Conservation (phyloP, 2,888 invertebrate species). For the Thysanoteuthis rhombus region DNA sequence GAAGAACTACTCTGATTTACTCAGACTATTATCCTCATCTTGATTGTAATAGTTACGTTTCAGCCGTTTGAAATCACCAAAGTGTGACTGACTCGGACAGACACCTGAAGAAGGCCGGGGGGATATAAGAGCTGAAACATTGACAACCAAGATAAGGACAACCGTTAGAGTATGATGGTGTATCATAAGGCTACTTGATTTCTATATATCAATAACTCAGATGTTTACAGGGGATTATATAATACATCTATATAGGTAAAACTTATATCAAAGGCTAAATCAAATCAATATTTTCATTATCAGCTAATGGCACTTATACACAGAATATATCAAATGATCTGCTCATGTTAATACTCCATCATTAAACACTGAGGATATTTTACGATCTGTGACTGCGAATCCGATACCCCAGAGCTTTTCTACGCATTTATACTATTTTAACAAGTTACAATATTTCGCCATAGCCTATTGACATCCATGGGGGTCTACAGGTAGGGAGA, state of each 20-base stretch:
- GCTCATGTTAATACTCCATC: background rate
- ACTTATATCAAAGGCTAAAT: background rate
- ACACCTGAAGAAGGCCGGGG: too few species aligned
- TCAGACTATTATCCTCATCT: too few species aligned
- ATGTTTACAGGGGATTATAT: background rate
- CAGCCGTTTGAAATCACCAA: too few species aligned
- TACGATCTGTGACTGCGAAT: background rate
- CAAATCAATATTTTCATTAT: background rate
- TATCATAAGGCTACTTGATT: background rate
- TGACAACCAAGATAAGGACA: too few species aligned
- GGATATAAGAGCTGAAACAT: too few species aligned
- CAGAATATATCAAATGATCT: background rate
- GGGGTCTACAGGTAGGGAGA: too few species aligned
- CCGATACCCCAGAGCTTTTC: background rate
- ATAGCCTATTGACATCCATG: too few species aligned
- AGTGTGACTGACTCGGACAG: too few species aligned
- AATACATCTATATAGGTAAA: background rate
- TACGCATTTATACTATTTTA: background rate
- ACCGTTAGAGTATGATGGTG: too few species aligned
- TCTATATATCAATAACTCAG: background rate
- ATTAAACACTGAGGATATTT: background rate
- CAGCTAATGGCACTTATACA: background rate
- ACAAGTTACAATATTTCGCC: too few species aligned
- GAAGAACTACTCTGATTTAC: too few species aligned
- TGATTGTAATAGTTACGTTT: too few species aligned